Evolutionary conservation across 92 coral and sea anemone genomes (phyloP), one percentile per base, ranked within the genome.

Genomic region (Porites evermanni): DNA sequence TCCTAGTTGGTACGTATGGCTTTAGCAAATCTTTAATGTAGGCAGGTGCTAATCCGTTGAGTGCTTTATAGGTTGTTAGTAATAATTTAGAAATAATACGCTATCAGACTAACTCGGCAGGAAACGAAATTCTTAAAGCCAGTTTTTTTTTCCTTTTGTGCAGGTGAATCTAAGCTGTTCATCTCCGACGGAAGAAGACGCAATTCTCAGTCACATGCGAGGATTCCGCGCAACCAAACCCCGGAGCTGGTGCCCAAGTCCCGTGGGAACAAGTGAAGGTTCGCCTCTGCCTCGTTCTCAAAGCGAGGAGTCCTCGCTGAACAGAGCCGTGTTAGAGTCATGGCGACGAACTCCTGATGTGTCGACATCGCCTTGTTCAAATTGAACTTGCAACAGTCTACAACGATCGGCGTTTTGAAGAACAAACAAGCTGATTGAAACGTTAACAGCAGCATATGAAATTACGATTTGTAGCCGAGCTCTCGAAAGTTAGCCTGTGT

Each of bases 271-370:
- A 21, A 74, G 70, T 38, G 63, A 74, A 50, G 87, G 66, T 81
- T 12, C 74, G n/a, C 85, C 12, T 26, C 78, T 78, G 19, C 84
- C 88, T 26, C 82, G 91, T 53, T 76, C 89, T 53, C 84, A 72
- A 29, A 81, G 88, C 82, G 96, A 93, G n/a, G 94, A 88, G 82
- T 91, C 89, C 23, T 85, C 90, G 50, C 51, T 93, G 51, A 87
- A 93, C 75, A 87, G 96, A 53, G 90, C 94, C 8, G 83, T 92
- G 7, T 7, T 91, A 50, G 96, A 91, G 63, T 87, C 91, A 53
- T 93, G 96, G 94, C 82, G 94, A 72, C 94, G 92, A 75, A 83
- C 90, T 18, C 76, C 90, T 1, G 93, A 93, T 26, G 84, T 82
- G 10, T 82, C 79, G 29, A 61, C 85, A 0, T 65, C 85, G 18